These are phyloP conservation scores for Lates japonicus DNA, from an alignment of 2,797 vertebrate species.

Conservation along the genomic window DNA sequence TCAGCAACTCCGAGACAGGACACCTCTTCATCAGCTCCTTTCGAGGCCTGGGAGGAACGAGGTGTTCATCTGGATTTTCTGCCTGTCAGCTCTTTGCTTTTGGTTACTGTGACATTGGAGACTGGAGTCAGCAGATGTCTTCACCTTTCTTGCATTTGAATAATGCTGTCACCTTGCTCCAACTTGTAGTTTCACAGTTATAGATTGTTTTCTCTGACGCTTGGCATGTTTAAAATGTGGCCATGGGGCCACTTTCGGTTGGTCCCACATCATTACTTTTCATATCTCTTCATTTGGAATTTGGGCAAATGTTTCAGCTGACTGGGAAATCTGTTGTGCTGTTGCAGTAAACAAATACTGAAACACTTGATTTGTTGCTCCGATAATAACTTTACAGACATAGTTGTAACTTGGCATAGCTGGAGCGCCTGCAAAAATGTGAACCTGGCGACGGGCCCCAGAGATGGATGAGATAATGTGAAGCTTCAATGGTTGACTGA, in stretches of 20 bases:
- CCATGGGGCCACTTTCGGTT: not conserved
- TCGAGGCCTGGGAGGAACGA: slow-evolving; percentile 50
- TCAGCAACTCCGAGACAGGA: slow-evolving; percentile 70
- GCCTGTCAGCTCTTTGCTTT: slow-evolving; percentile 78
- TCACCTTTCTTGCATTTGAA: slow-evolving; percentile 58
- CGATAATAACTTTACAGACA: slow-evolving; percentile 1
- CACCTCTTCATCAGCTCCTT: slow-evolving; percentile 73
- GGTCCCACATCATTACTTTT: slow-evolving; percentile 12
- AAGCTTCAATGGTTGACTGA: slow-evolving; percentile 50
- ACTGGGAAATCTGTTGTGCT: not conserved
- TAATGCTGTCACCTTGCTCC: slow-evolving; percentile 52
- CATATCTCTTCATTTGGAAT: slow-evolving; percentile 16
- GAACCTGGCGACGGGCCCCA: slow-evolving; percentile 34
- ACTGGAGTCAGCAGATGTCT: slow-evolving; percentile 78
- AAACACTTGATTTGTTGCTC: slow-evolving; percentile 25
- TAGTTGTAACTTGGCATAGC: slow-evolving; percentile 19
- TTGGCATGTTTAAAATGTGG: not conserved
- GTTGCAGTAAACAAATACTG: slow-evolving; percentile 35
- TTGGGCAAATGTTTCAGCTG: slow-evolving; percentile 17
- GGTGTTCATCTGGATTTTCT: slow-evolving; percentile 75
- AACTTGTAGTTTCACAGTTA: slow-evolving; percentile 54
- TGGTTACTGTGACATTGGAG: slow-evolving; percentile 65
- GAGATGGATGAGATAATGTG: slow-evolving; percentile 69
- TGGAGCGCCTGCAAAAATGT: slow-evolving; percentile 30
- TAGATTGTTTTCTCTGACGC: slow-evolving; percentile 44